These are phyloP conservation scores for Leptinotarsa haldemani DNA, from an alignment of 2,888 invertebrate genomes.

Conservation along the genomic window DNA sequence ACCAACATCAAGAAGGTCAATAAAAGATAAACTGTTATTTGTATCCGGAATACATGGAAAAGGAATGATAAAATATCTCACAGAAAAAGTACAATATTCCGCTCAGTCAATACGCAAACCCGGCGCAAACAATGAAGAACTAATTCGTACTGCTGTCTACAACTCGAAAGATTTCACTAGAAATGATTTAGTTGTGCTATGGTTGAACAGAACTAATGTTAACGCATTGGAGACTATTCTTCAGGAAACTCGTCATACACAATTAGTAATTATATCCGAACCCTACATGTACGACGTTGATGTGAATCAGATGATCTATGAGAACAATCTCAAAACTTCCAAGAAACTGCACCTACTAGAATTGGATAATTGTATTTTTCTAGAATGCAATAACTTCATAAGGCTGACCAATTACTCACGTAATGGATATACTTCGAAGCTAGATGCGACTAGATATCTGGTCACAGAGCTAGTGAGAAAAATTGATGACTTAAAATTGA, in stretches of 20 bases:
- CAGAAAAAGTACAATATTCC: too few relatives aligned
- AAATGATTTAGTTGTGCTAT: too few relatives aligned
- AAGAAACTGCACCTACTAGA: neutral
- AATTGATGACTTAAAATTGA: neutral
- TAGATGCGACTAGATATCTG: neutral
- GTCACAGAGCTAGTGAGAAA: neutral
- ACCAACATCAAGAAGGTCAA: too few relatives aligned
- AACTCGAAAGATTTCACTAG: too few relatives aligned
- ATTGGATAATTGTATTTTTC: conserved; percentile 5
- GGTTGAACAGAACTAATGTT: too few relatives aligned
- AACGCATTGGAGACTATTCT: too few relatives aligned
- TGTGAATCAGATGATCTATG: conserved; percentile 2
- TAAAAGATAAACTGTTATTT: too few relatives aligned
- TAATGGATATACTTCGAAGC: neutral
- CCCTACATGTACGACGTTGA: neutral
- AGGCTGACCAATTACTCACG: neutral
- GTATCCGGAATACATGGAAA: too few relatives aligned
- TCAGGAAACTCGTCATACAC: neutral
- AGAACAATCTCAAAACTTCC: conserved; percentile 2
- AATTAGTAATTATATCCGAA: conserved; percentile 9
- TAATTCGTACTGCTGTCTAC: too few relatives aligned
- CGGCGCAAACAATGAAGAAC: too few relatives aligned
- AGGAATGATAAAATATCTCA: too few relatives aligned
- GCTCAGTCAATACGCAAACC: too few relatives aligned
- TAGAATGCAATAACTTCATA: conserved; percentile 16